phyloP scores from a whole-genome alignment of 2,888 invertebrate genomes.

The Caenorhabditis virilis region DNA sequence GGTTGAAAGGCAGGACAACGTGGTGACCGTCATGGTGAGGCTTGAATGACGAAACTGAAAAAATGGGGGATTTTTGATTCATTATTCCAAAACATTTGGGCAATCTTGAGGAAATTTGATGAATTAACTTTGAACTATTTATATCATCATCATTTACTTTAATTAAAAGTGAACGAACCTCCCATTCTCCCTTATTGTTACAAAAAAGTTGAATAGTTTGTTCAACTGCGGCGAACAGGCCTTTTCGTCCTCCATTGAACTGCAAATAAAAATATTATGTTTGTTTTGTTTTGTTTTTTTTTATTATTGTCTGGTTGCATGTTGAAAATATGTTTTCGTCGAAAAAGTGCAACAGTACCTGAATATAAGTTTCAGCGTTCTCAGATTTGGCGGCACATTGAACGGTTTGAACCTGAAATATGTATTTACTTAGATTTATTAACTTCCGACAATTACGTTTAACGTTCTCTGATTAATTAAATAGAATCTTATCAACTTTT shows the following conservation, averaged over 20 bases:
- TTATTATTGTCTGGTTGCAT: no score
- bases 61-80: background rate
- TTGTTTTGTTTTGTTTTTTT: no score
- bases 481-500: no score
- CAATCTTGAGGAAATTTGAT: no score
- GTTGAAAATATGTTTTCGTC: background rate
- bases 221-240: conserved; percentile 20
- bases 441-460: no score
- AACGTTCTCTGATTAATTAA: no score
- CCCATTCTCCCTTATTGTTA: conserved; percentile 29
- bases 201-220: conserved; percentile 31
- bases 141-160: no score
- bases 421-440: background rate
- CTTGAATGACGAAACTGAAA: conserved; percentile 17
- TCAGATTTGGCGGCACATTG: conserved; percentile 6
- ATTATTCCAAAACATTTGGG: no score
- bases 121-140: no score
- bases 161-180: no score
- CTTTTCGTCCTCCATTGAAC: conserved; percentile 30
- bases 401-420: conserved; percentile 11
- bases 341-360: conserved; percentile 3
- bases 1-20: conserved; percentile 17
- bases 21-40: conserved; percentile 13
- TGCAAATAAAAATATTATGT: conserved; percentile 5
- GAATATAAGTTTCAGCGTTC: conserved; percentile 7